Conservation (phyloP, 2,888 invertebrate genomes). For the Cryptocheilus praepositus region DNA sequence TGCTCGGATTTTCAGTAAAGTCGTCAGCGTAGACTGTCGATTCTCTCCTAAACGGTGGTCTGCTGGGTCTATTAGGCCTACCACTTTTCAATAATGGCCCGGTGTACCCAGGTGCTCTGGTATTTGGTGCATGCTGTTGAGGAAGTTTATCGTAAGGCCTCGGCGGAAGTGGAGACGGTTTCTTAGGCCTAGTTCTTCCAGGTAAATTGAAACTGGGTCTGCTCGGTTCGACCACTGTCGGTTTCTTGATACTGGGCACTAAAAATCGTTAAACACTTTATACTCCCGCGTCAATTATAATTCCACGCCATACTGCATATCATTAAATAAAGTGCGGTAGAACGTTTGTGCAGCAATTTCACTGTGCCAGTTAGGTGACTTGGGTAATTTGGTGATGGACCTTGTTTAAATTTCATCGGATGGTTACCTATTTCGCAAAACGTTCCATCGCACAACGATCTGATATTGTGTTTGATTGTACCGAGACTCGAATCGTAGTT, state of each 20-base stretch:
- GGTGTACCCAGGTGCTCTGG: conserved; percentile 71
- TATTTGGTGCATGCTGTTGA: conserved; percentile 72
- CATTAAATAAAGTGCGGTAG: too few species aligned
- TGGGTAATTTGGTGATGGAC: too few species aligned
- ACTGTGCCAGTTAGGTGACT: too few species aligned
- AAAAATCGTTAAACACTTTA: not conserved
- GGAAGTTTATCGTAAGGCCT: conserved; percentile 71
- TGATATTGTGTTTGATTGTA: conserved; percentile 28
- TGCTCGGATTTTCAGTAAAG: conserved; percentile 45
- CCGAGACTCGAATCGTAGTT: conserved; percentile 54
- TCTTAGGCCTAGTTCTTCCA: conserved; percentile 62
- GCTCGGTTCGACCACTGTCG: conserved; percentile 48
- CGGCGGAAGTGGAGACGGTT: conserved; percentile 54
- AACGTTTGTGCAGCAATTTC: too few species aligned
- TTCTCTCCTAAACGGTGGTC: conserved; percentile 69
- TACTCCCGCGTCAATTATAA: too few species aligned
- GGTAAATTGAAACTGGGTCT: conserved; percentile 59
- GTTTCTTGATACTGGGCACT: conserved; percentile 57
- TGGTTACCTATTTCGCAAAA: too few species aligned
- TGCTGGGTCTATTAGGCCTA: conserved; percentile 59
- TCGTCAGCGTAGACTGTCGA: conserved; percentile 57
- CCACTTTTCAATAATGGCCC: conserved; percentile 61
- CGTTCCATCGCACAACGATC: not conserved
- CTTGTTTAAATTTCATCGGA: too few species aligned
- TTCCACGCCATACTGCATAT: too few species aligned